Base-by-base conservation (phyloP, 2,888 invertebrate species). In the Morinoia aosen region DNA sequence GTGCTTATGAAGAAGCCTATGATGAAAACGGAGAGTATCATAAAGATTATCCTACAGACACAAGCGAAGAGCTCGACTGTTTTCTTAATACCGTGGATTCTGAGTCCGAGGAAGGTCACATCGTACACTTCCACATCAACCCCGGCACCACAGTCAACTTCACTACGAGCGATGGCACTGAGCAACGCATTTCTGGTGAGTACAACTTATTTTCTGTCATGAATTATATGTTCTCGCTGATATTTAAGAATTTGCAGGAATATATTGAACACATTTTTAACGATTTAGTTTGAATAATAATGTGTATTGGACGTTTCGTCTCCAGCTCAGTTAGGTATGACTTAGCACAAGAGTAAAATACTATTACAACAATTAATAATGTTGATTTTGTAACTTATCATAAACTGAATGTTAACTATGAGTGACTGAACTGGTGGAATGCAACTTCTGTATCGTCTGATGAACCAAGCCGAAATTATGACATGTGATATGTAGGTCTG, bases 61-160 rank as follows among this genome's bases (percentile, higher is more conserved):
- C 93, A 57, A 93, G 48, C 93, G 57, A 93, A 57, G 93, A 95
- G 19, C 48, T 64, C 12, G 95, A 61, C 58, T 40, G 58, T 19
- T 95, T 95, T n/a, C 16, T 95, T 10, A 95, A 64, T 64, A 61
- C 58, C 11, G 64, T 48, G 48, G 95, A 94, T 76, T 33, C 94
- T 19, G 94, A 95, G 56, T 39, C 58, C 39, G 95, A 95, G 48
- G 95, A 88, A 48, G 96, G 95, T 25, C 98, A 98, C 97, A 98
- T 98, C 96, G 98, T 98, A 96, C 98, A 98, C 97, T 98, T 98
- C 97, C 98, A 98, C 97, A 98, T 98, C 97, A 98, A 98, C 97
- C 98, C 98, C 25, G 98, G 98, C n/a, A 98, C 98, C 97, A 98
- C 98, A 57, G 98, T 98, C 97, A 98, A 98, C 97, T 98, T 98